These are phyloP conservation scores for Anagyrus pseudococci DNA, from an alignment of 2,888 invertebrate species.

Conservation along the genomic window DNA sequence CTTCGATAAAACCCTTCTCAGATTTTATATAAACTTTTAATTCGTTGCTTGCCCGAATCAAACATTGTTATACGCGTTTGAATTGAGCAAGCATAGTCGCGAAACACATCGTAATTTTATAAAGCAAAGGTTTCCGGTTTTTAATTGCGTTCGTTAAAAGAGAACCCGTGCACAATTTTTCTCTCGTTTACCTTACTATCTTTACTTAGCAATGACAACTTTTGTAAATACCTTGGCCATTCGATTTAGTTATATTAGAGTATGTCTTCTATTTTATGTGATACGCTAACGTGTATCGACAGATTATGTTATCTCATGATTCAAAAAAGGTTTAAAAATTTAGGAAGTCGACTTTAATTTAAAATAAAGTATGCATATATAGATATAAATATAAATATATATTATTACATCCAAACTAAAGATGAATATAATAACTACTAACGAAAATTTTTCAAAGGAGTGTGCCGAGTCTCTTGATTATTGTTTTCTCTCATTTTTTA, in stretches of 20 bases:
- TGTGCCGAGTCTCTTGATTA: slow-evolving; percentile 24
- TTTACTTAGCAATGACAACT: slow-evolving; percentile 20
- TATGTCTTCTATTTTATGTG: slow-evolving; percentile 26
- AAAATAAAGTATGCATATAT: slow-evolving; percentile 29
- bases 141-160: slow-evolving; percentile 19
- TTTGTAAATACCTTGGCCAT: slow-evolving; percentile 37
- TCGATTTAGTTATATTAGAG: slow-evolving; percentile 26
- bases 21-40: slow-evolving; percentile 25
- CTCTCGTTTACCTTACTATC: slow-evolving; percentile 11
- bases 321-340: slow-evolving; percentile 16
- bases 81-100: slow-evolving; percentile 3
- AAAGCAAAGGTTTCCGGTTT: slow-evolving; percentile 13
- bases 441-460: slow-evolving; percentile 20
- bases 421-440: slow-evolving; percentile 24
- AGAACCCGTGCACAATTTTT: slow-evolving; percentile 13
- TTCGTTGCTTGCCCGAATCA: slow-evolving; percentile 4
- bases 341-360: slow-evolving; percentile 26
- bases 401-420: slow-evolving; percentile 47
- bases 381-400: slow-evolving; percentile 31
- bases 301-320: slow-evolving; percentile 14
- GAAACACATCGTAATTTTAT: slow-evolving; percentile 27
- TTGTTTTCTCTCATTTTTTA: slow-evolving; percentile 21
- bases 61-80: slow-evolving; percentile 5
- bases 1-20: slow-evolving; percentile 9
- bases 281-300: slow-evolving; percentile 14